phyloP scores from a whole-genome alignment of 1,140 invertebrate genomes.

The Chrysoperla carnea region DNA sequence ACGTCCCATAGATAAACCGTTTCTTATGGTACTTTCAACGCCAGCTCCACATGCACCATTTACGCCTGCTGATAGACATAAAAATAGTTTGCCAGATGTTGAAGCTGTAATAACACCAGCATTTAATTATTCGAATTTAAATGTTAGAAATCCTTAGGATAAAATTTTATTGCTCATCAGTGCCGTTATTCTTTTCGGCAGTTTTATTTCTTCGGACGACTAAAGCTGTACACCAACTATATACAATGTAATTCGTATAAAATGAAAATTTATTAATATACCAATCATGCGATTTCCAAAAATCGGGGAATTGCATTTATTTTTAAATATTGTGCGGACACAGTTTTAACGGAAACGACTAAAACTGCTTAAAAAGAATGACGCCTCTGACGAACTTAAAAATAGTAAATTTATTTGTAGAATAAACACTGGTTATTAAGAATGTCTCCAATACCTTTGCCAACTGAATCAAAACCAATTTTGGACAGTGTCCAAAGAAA shows the following conservation, averaged over 20 bases:
- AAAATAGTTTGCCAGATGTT: constrained; percentile 34
- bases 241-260: too few species aligned
- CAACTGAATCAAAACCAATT: constrained; percentile 29
- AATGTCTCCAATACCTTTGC: constrained; percentile 41
- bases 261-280: too few species aligned
- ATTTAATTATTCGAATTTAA: constrained; percentile 41
- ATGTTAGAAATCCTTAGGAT: constrained; percentile 15
- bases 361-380: background rate
- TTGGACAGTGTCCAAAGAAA: constrained; percentile 49
- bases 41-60: constrained; percentile 75
- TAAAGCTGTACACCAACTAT: too few species aligned
- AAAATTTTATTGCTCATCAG: too few species aligned
- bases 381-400: background rate
- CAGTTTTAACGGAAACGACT: constrained; percentile 1
- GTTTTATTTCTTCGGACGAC: too few species aligned
- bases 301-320: too few species aligned
- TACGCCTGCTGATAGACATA: constrained; percentile 55
- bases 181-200: too few species aligned
- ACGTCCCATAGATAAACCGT: constrained; percentile 27
- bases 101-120: constrained; percentile 47
- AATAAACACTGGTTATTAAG: constrained; percentile 65
- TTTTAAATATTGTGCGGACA: too few species aligned
- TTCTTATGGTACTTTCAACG: constrained; percentile 70
- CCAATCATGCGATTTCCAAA: too few species aligned
- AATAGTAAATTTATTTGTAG: constrained; percentile 21